Evolutionary conservation across 2,113 vertebrate species (phyloP), one percentile per base, ranked within the genome.

Genomic region (Corvus hawaiiensis): DNA sequence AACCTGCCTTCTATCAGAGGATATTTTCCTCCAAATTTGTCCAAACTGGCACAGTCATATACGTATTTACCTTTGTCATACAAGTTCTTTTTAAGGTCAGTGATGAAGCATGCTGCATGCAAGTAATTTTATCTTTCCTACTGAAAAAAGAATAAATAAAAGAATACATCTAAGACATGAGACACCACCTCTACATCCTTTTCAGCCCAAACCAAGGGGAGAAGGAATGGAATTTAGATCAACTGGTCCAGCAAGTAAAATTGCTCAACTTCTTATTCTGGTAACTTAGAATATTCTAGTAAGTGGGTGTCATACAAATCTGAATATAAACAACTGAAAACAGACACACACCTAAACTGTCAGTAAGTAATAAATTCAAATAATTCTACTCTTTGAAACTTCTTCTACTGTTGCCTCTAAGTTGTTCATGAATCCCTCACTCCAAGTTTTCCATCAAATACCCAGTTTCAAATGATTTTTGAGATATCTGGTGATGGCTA

Each of bases 61-160:
- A 64, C 5, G 2, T 48, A 48, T 56, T 79, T 75, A 39, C 32
- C 16, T 81, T 74, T 63, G 26, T 51, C 43, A 51, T 13, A 44
- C 6, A 35, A 71, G 13, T 35, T 52, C 2, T 59, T 90, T 64
- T 55, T 48, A 68, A 85, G 21, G 8, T 39, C 23, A 68, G 5
- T 4, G 3, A 8, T 59, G 67, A 61, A 93, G 51, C 35, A 62
- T 0, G 0, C 33, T 74, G 33, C 64, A 59, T 39, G 30, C 4
- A 55, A 8, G 9, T 17, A 74, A 62, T 39, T 78, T 37, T 20
- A 17, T 44, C 5, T 78, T 82, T 59, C 9, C 12, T 55, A 23
- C 2, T 51, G 39, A 67, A 82, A 71, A 43, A 78, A 27, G 5
- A 37, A 62, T 16, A 73, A 80, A 73, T 21, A 49, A 76, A 76